Base-by-base conservation (phyloP, 2,888 invertebrate genomes). In the Listrodromus nycthemerus region DNA sequence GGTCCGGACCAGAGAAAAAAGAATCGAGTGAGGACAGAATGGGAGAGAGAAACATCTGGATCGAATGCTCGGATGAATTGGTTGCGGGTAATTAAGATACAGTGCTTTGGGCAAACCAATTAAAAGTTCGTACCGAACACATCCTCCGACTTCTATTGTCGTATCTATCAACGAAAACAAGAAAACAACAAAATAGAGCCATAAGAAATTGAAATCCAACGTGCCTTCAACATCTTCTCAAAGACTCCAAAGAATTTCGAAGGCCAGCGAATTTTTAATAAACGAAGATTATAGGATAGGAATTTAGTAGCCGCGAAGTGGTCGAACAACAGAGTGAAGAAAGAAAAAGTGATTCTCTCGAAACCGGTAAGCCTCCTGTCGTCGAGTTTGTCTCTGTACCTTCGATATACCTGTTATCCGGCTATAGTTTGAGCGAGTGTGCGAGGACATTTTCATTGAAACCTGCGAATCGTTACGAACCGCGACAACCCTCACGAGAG, bases 81-180 rank as follows among this genome's bases (percentile, higher is more conserved):
- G 75, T 65, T 58, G 79, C 71, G 83, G 83, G 65, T 88, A 86
- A 90, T 88, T 89, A 86, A 70, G 75, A 66, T 58, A 82, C 82
- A 71, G 58, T 67, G 83, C 79, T 82, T 86, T 85, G 84, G 74
- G 84, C 85, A 77, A 86, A 85, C 85, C 84, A 88, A 88, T 88
- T 88, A 85, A 87, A 88, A 88, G 80, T 84, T 82, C 85, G 84
- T 88, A 86, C 87, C 6, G 27, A 16, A 30, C 13, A 30, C 4
- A 30, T 30, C n/a, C 13, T 58, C 6, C n/a, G 27, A 24, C n/a
- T 58, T 30, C 16, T 27, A 16, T 58, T 27, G 27, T 16, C 5
- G 30, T 58, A 58, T 27, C 24, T 13, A 30, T 58, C 16, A 30
- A 27, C 30, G 16, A 61, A n/a, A n/a, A 1, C 7, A 7, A 61